phyloP scores from a whole-genome alignment of 1,140 invertebrate genomes.

The Rhopalosiphum padi region DNA sequence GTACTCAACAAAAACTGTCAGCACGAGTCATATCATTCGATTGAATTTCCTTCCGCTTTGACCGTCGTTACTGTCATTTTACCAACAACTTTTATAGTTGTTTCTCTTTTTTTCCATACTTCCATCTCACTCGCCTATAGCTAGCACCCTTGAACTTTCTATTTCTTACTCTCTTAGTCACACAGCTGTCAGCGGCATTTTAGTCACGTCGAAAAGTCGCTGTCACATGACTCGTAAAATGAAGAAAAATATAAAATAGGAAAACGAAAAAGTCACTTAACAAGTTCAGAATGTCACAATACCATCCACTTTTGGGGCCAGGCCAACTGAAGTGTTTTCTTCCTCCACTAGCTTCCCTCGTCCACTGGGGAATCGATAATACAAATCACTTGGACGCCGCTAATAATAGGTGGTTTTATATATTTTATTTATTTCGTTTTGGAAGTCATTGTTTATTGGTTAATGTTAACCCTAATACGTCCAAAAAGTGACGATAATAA shows the following conservation, averaged over 20 bases:
- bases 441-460: constrained; percentile 13
- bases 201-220: constrained; percentile 36
- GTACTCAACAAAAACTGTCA: neutral
- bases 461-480: neutral
- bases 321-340: neutral
- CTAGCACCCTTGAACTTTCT: neutral
- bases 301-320: constrained; percentile 24
- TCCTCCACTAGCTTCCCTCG: neutral
- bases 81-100: neutral
- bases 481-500: neutral
- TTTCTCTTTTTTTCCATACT: neutral
- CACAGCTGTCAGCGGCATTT: constrained; percentile 32
- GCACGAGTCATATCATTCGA: neutral
- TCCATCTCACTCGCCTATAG: neutral
- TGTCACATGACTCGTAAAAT: constrained; percentile 17
- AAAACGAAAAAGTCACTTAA: neutral
- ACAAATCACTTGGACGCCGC: neutral
- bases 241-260: neutral
- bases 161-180: neutral
- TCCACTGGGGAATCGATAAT: neutral
- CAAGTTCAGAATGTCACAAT: constrained; percentile 34
- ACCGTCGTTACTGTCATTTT: constrained; percentile 30
- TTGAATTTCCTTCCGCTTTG: constrained; percentile 15
- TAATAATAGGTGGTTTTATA: constrained; percentile 27
- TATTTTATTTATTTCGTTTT: constrained; percentile 9